Evolutionary conservation across 2,888 invertebrate genomes (phyloP), one percentile per base, ranked within the genome.

Genomic region (Caenorhabditis drosophilae): DNA sequence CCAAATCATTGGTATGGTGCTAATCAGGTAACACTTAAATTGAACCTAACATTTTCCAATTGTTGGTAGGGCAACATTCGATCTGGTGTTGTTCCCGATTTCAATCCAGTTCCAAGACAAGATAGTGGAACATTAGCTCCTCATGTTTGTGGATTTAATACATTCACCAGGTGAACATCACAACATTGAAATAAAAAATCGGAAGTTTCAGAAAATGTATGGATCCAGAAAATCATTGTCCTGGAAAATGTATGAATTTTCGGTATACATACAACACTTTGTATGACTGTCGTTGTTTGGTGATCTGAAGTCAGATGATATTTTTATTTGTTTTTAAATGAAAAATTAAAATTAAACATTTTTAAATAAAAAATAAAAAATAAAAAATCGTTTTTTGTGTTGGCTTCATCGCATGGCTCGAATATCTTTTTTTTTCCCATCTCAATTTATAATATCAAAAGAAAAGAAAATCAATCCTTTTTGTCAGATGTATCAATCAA

Each of bases 171-270:
- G 70, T 70, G 35, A 22, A n/a, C n/a, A n/a, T n/a, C n/a, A n/a
- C n/a, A n/a, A n/a, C n/a, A n/a, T n/a, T n/a, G n/a, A n/a, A n/a
- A n/a, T n/a, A n/a, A n/a, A n/a, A n/a, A n/a, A n/a, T n/a, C n/a
- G n/a, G n/a, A 4, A 48, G 36, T 27, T 45, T 57, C 56, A 63
- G 76, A 60, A 69, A 69, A 49, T 76, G 76, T 36, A 76, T 76
- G 76, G 76, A 76, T 53, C 76, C 76, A 1, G 70, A 73, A 59
- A 64, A 62, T 23, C 52, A 64, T 51, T 76, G 76, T 53, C 73
- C 76, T 22, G 76, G 76, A 25, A 59, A 60, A 46, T 78, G 78
- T 42, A 75, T 78, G 73, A 78, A 78, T 55, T 78, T 78, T 59
- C 76, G 72, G 34, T 78, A 78, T 54, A 76, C 73, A 20, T 76